Base-by-base conservation (phyloP, 1,140 invertebrate species). In the Eumeta japonica region DNA sequence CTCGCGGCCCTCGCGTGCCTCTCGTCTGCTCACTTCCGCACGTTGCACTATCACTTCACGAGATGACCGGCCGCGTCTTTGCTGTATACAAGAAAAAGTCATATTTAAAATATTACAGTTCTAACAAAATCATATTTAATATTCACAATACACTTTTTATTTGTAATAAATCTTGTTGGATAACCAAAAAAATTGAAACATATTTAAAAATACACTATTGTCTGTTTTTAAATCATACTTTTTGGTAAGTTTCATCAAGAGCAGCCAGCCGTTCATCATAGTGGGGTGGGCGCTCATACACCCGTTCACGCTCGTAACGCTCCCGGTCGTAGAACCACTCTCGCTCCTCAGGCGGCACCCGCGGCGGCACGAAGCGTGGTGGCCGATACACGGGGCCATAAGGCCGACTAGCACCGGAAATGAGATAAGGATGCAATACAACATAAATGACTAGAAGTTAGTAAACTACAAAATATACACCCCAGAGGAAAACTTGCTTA, bases 31-130 rank as follows among this genome's bases (percentile, higher is more conserved):
- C 24, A 62, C 65, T 39, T 66, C 68, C 9, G 85, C 82, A 4
- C 84, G 78, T 52, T 88, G 84, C 1, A 88, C 85, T 32, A 89
- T 89, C 0, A 90, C 88, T 65, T 90, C 88, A 1, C 87, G 78
- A 0, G 85, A 83, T 0, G 85, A 81, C 14, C 84, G 75, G 16
- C 83, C 79, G 11, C 80, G 77, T 11, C 84, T 77, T 63, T 80
- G 29, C 33, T 14, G 33, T 41, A 39, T 12, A 37, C 27, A 43
- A 13, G 15, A 13, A 39, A 35, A 7, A 10, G 33, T 38, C n/a
- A n/a, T n/a, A n/a, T n/a, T n/a, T n/a, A n/a, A n/a, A n/a, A n/a
- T 9, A 9, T 9, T 27, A n/a, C 24, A 27, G 9, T n/a, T 27
- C 7, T 9, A 27, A n/a, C 9, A 27, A 27, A 27, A 27, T 27